Base-by-base conservation (phyloP, 2,797 vertebrate genomes). In the Lagocephalus sceleratus region DNA sequence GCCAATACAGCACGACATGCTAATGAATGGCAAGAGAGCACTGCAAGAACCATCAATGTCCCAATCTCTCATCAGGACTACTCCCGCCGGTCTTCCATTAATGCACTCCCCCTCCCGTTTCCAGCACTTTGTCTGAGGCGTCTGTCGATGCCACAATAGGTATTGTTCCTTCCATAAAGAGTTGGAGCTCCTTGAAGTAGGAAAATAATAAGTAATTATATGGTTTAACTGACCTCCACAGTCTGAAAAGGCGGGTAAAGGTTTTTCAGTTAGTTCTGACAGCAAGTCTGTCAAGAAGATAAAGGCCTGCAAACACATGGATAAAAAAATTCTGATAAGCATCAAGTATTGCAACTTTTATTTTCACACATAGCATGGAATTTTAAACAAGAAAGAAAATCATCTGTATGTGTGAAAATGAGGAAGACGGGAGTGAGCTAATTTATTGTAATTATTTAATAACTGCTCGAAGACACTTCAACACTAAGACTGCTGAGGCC, bases 61-160 rank as follows among this genome's bases (percentile, higher is more conserved):
- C 51, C 61, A 57, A 82, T 85, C 74, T 84, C 69, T 84, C 71
- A 80, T 86, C 79, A 71, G 72, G 63, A 43, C 40, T 41, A 50
- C 68, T 72, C 73, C 66, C 70, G 51, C 42, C 1, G 22, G 65
- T 63, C 44, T 68, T 71, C 76, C 57, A 61, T 75, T 85, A 82
- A 76, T 79, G 69, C 26, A 59, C 58, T 52, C 47, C 49, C 38
- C 40, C 55, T 22, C 40, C 53, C 59, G 63, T 54, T 61, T 32
- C 58, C 44, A 8, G 42, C 45, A 54, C 59, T 71, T 75, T 78
- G 75, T 75, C 72, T 53, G 54, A 51, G 57, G 38, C 69, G 63
- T 75, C 71, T 66, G 38, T 79, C 75, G 51, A 16, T 10, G 22
- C 60, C 62, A 75, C 69, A 66, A 74, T 57, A 53, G 48, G 51